Conservation (phyloP, 2,888 invertebrate species). For the Leptogaster cylindrica region DNA sequence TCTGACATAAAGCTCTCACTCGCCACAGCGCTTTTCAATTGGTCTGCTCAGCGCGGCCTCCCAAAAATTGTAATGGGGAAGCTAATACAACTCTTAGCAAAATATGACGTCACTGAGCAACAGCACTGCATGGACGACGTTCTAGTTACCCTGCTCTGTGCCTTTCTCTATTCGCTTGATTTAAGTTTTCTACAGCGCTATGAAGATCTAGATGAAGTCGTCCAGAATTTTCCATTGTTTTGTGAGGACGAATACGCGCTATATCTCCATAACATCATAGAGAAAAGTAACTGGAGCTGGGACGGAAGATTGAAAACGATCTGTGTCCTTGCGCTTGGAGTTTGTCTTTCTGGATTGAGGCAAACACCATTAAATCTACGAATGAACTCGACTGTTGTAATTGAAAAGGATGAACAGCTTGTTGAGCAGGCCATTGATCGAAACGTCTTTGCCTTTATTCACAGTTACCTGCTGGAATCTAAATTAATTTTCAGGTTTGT, state of each 20-base stretch:
- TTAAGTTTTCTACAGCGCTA: slow-evolving; percentile 76
- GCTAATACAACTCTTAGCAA: slow-evolving; percentile 62
- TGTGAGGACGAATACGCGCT: slow-evolving; percentile 68
- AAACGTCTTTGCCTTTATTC: slow-evolving; percentile 80
- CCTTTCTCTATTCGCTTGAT: slow-evolving; percentile 83
- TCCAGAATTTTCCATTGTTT: slow-evolving; percentile 72
- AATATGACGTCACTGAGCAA: slow-evolving; percentile 62
- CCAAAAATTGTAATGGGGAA: slow-evolving; percentile 73
- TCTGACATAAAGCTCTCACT: slow-evolving; percentile 73
- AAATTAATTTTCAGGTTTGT: slow-evolving; percentile 69
- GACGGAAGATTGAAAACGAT: slow-evolving; percentile 63
- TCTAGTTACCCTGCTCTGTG: slow-evolving; percentile 80
- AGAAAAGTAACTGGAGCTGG: slow-evolving; percentile 51
- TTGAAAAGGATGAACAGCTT: slow-evolving; percentile 80
- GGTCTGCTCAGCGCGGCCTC: slow-evolving; percentile 79
- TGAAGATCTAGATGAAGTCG: slow-evolving; percentile 77
- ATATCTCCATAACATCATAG: slow-evolving; percentile 64
- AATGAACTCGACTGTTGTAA: slow-evolving; percentile 62
- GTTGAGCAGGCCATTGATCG: slow-evolving; percentile 80
- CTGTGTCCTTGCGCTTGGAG: slow-evolving; percentile 73
- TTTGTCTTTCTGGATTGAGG: slow-evolving; percentile 70
- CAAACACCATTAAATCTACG: slow-evolving; percentile 66
- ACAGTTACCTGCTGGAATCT: slow-evolving; percentile 74
- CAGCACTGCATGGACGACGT: slow-evolving; percentile 80
- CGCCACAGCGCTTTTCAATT: slow-evolving; percentile 77